Evolutionary conservation across 1,140 invertebrate species (phyloP).

Genomic region (Heliconius eleuchia): DNA sequence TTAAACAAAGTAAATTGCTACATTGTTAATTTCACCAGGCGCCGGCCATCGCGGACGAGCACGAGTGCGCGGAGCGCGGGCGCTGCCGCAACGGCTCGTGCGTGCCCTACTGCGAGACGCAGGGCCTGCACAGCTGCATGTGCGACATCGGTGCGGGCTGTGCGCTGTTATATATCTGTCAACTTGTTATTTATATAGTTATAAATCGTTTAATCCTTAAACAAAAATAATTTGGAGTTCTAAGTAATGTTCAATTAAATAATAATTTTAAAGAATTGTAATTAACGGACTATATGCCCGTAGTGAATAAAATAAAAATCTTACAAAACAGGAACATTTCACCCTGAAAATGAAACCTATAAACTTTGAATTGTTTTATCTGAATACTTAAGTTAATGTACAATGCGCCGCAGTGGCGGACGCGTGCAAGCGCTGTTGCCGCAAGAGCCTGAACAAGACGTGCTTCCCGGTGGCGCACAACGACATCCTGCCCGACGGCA

Average conservation of each 20-base stretch:
- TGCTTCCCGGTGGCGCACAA: conserved; percentile 94
- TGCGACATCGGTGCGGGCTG: conserved; percentile 90
- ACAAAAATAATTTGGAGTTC: too few species aligned
- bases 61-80: conserved; percentile 93
- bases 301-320: too few species aligned
- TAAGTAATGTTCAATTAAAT: too few species aligned
- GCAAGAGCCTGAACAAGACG: conserved; percentile 94
- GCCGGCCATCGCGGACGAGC: conserved; percentile 92
- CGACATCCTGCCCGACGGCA: conserved; percentile 94
- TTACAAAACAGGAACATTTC: not conserved
- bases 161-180: not conserved
- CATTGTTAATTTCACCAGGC: conserved; percentile 77
- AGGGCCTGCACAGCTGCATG: conserved; percentile 95
- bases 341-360: not conserved
- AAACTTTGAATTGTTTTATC: not conserved
- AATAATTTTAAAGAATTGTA: too few species aligned
- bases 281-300: too few species aligned
- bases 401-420: conserved; percentile 78
- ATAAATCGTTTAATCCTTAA: too few species aligned
- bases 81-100: conserved; percentile 93
- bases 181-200: too few species aligned
- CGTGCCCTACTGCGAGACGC: conserved; percentile 95
- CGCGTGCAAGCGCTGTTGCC: conserved; percentile 94
- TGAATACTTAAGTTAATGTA: not conserved
- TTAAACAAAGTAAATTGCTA: not conserved